Evolutionary conservation across 1,140 invertebrate genomes (phyloP).

Genomic region (Orchesella cincta): DNA sequence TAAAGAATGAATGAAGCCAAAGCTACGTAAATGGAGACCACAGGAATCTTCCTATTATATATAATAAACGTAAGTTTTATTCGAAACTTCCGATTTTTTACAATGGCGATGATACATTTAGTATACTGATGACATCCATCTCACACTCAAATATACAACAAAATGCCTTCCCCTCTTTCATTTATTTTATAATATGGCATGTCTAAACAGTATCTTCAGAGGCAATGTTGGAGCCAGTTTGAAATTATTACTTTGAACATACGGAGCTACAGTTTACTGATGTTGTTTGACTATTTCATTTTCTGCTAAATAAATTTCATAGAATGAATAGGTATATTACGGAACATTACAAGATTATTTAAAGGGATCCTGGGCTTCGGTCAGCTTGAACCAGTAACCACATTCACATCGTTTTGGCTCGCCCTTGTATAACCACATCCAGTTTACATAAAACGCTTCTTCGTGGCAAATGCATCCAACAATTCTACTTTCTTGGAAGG

Average conservation of each 20-base stretch:
- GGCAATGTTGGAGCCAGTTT: background rate
- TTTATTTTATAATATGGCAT: background rate
- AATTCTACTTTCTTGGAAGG: conserved; percentile 81
- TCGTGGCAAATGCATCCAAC: conserved; percentile 97
- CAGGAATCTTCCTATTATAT: background rate
- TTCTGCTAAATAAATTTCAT: conserved; percentile 15
- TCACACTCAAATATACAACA: background rate
- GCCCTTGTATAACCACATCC: conserved; percentile 91
- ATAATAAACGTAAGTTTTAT: conserved; percentile 27
- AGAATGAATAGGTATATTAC: background rate
- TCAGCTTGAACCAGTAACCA: conserved; percentile 94
- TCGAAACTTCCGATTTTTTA: conserved; percentile 17
- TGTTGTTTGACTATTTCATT: conserved; percentile 14
- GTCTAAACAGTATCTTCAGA: background rate
- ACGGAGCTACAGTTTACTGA: conserved; percentile 15
- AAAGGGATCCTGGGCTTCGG: conserved; percentile 61
- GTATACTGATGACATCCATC: background rate
- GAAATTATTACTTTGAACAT: background rate
- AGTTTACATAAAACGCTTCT: conserved; percentile 81
- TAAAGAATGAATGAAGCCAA: no score
- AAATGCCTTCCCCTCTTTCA: background rate
- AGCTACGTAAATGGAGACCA: no score
- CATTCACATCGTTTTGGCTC: conserved; percentile 88
- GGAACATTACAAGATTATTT: conserved; percentile 10
- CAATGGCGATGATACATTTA: conserved; percentile 13